These are phyloP conservation scores for Alexandromys fortis DNA, from an alignment of 2,113 vertebrate species.

Conservation along the genomic window DNA sequence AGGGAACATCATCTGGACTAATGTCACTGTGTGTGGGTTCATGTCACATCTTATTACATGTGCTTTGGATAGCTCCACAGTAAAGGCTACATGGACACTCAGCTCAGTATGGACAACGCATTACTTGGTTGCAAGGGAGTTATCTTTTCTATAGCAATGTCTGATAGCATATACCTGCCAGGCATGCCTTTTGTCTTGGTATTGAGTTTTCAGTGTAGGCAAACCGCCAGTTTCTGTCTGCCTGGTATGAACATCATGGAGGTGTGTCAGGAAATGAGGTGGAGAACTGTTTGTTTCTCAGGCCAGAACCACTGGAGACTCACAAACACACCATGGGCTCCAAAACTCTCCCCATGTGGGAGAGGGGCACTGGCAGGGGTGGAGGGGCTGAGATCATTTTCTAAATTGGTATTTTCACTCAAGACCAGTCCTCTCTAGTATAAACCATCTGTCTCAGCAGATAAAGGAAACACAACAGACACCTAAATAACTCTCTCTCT, in stretches of 20 bases:
- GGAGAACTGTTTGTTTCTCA: not conserved
- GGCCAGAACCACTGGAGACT: not conserved
- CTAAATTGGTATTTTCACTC: not conserved
- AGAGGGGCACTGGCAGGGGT: not conserved
- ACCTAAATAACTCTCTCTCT: no score
- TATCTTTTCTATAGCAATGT: not conserved
- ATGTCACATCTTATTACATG: not conserved
- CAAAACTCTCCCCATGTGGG: not conserved
- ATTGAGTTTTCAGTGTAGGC: not conserved
- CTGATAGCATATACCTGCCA: not conserved
- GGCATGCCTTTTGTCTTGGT: not conserved
- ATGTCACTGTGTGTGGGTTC: not conserved
- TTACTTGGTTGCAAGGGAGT: not conserved
- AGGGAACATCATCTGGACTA: not conserved
- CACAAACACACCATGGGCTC: fast-evolving
- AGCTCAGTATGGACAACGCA: not conserved
- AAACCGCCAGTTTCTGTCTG: not conserved
- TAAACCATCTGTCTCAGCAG: not conserved
- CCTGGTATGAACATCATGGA: not conserved
- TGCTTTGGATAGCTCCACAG: not conserved
- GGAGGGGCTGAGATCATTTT: not conserved
- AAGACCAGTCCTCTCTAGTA: not conserved
- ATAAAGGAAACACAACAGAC: not conserved
- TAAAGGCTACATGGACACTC: not conserved
- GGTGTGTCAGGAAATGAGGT: not conserved